These are phyloP conservation scores for Platyscapa corneri DNA, from an alignment of 1,140 invertebrate species.

Conservation along the genomic window DNA sequence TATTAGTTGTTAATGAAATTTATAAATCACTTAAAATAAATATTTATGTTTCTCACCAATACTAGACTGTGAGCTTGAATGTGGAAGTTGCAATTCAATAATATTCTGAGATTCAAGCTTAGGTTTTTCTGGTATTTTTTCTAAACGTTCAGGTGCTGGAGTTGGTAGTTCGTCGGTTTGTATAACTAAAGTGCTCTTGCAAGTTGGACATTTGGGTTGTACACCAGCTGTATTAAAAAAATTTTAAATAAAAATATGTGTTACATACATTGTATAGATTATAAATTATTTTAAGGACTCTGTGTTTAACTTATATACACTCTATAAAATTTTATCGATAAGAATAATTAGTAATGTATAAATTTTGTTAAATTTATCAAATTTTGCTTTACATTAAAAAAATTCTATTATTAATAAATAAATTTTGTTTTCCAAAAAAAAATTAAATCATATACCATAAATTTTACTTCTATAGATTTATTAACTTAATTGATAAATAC, in stretches of 20 bases:
- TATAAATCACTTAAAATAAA: not conserved
- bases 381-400: too few species aligned
- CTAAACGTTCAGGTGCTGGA: slow-evolving; percentile 53
- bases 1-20: slow-evolving; percentile 17
- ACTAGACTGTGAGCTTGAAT: slow-evolving; percentile 70
- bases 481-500: not conserved
- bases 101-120: slow-evolving; percentile 46
- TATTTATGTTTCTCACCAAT: slow-evolving; percentile 63
- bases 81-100: slow-evolving; percentile 48
- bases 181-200: slow-evolving; percentile 76
- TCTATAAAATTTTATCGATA: too few species aligned
- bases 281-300: not conserved
- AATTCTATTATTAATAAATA: too few species aligned
- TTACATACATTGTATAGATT: not conserved
- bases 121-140: slow-evolving; percentile 47
- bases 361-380: too few species aligned
- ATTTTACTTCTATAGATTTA: too few species aligned
- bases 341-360: too few species aligned
- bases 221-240: slow-evolving; percentile 59
- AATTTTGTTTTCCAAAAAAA: too few species aligned
- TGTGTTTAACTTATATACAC: too few species aligned
- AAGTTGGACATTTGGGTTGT: slow-evolving; percentile 76
- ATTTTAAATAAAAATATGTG: not conserved
- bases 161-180: slow-evolving; percentile 70
- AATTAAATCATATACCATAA: too few species aligned